These are phyloP conservation scores for Neuroterus valhalla DNA, from an alignment of 1,140 invertebrate species.

Conservation along the genomic window DNA sequence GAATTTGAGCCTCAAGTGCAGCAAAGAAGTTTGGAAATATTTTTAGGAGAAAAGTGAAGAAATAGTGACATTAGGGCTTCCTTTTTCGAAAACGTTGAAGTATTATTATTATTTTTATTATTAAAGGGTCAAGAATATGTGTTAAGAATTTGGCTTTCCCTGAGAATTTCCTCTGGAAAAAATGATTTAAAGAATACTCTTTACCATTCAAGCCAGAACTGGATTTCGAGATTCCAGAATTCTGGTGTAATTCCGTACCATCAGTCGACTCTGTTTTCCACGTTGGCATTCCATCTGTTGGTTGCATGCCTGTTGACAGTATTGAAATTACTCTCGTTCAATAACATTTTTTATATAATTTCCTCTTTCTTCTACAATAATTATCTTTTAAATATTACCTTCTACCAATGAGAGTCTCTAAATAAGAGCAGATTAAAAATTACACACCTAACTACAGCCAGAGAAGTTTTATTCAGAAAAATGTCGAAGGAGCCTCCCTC, in stretches of 20 bases:
- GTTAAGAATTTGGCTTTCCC: too few species aligned
- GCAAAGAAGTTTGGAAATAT: too few species aligned
- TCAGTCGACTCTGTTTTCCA: conserved; percentile 72
- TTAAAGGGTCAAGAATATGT: too few species aligned
- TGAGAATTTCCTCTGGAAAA: conserved; percentile 29
- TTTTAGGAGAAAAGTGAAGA: too few species aligned
- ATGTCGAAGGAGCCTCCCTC: not conserved
- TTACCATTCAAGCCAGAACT: conserved; percentile 70
- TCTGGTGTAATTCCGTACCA: conserved; percentile 68
- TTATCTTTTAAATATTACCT: not conserved
- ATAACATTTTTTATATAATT: not conserved
- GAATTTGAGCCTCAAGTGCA: too few species aligned
- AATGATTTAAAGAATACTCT: conserved; percentile 48
- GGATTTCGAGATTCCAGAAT: conserved; percentile 67
- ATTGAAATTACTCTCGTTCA: conserved; percentile 5
- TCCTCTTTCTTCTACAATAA: not conserved
- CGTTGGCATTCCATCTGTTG: conserved; percentile 62
- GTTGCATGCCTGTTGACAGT: conserved; percentile 60
- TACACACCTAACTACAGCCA: not conserved
- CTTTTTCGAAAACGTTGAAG: too few species aligned
- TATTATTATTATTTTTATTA: too few species aligned
- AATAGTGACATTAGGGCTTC: too few species aligned
- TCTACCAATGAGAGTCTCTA: too few species aligned
- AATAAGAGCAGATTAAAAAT: not conserved
- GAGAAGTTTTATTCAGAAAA: not conserved